Evolutionary conservation across 1,140 invertebrate species (phyloP).

Genomic region (Holcopasites calliopsidis): DNA sequence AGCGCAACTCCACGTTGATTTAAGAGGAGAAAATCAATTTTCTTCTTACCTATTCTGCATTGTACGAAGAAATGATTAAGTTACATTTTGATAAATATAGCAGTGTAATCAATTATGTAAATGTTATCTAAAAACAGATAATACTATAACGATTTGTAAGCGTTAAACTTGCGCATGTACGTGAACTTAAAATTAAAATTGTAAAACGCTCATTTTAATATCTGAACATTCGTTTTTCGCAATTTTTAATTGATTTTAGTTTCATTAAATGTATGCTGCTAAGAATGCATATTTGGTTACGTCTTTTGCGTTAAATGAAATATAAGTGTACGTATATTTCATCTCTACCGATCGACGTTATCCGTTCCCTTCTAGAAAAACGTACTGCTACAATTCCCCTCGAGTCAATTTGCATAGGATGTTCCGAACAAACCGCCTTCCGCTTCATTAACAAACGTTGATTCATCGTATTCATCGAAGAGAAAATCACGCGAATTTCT

Average conservation of each 20-base stretch:
- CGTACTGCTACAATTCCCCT: background rate
- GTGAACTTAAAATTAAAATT: too few relatives aligned
- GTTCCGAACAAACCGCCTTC: slow-evolving; percentile 19
- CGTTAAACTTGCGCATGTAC: too few relatives aligned
- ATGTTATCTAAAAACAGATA: too few relatives aligned
- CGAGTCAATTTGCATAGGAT: slow-evolving; percentile 16
- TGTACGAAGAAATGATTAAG: too few relatives aligned
- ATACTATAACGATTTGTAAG: too few relatives aligned
- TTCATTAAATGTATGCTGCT: background rate
- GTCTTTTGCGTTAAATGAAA: background rate
- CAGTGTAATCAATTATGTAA: too few relatives aligned
- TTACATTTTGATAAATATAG: too few relatives aligned
- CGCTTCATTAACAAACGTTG: slow-evolving; percentile 24
- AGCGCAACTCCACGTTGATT: too few relatives aligned
- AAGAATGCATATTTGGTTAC: background rate
- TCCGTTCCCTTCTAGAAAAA: background rate
- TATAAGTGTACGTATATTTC: background rate
- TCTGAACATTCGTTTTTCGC: background rate
- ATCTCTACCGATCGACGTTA: background rate
- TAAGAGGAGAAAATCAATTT: too few relatives aligned
- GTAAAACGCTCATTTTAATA: too few relatives aligned
- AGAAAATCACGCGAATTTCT: slow-evolving; percentile 12
- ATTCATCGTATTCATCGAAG: slow-evolving; percentile 1
- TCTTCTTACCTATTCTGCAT: too few relatives aligned
- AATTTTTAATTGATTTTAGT: background rate